Evolutionary conservation across 2,113 vertebrate species (phyloP).

Genomic region (Lepisosteus oculatus): DNA sequence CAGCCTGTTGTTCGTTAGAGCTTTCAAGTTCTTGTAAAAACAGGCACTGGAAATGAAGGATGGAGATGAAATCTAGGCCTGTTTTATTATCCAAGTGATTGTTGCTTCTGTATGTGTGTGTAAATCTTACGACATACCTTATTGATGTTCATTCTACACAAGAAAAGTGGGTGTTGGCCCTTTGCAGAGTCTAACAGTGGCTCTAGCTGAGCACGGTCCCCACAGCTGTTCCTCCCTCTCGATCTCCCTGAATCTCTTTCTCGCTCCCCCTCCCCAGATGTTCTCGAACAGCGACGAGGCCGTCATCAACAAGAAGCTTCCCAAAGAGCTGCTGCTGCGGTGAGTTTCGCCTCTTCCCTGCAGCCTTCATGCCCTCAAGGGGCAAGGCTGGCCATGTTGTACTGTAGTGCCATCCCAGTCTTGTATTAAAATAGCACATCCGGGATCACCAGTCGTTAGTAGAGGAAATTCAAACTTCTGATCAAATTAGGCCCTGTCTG

Average conservation of each 20-base stretch:
- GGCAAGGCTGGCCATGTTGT: too few relatives aligned
- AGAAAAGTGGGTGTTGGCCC: background rate
- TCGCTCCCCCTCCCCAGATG: slow-evolving; percentile 75
- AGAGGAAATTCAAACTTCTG: too few relatives aligned
- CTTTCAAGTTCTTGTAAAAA: too few relatives aligned
- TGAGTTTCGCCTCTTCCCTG: slow-evolving; percentile 43
- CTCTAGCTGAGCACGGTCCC: too few relatives aligned
- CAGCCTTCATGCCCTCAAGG: too few relatives aligned
- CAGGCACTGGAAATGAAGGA: too few relatives aligned
- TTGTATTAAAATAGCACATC: too few relatives aligned
- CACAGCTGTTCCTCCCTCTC: slow-evolving; percentile 20
- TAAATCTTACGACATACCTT: slow-evolving; percentile 26
- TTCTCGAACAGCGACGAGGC: slow-evolving; percentile 98
- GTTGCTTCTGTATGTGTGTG: slow-evolving; percentile 27
- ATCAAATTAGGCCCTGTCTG: too few relatives aligned
- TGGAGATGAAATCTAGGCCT: too few relatives aligned
- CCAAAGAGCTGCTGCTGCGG: slow-evolving; percentile 94
- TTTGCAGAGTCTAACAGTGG: background rate
- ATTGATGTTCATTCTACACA: slow-evolving; percentile 17
- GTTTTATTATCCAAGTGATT: slow-evolving; percentile 26
- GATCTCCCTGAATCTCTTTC: slow-evolving; percentile 10
- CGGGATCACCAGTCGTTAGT: too few relatives aligned
- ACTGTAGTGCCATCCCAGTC: too few relatives aligned
- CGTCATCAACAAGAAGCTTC: slow-evolving; percentile 95
- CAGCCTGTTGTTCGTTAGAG: too few relatives aligned